A percentile compares a stretch with the other conserved stretches of the same genome.
phyloP scores from a whole-genome alignment of 2,888 invertebrate species.

The Lepidonotus clava region DNA sequence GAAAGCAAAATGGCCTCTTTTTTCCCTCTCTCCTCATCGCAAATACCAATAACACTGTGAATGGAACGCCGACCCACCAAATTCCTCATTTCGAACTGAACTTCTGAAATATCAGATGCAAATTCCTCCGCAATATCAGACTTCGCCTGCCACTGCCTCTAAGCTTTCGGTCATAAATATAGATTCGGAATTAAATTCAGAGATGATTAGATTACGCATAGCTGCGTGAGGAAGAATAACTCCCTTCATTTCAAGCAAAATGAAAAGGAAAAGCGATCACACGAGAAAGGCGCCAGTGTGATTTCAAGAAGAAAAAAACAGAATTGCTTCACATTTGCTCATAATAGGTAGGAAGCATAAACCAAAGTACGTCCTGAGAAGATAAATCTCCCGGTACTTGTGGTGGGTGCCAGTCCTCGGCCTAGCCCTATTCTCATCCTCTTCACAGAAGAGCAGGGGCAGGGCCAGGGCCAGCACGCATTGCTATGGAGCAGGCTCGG shows the following conservation, averaged over 20 bases:
- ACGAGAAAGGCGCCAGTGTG: neutral
- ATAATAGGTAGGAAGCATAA: too few relatives aligned
- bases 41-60: conserved; percentile 21
- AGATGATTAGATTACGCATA: conserved; percentile 5
- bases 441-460: neutral
- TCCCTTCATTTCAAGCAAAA: neutral
- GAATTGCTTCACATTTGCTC: too few relatives aligned
- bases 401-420: neutral
- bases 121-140: neutral
- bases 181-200: conserved; percentile 43
- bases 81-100: neutral
- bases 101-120: conserved; percentile 30
- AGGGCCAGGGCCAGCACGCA: conserved; percentile 5
- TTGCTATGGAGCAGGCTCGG: neutral
- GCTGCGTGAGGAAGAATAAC: neutral
- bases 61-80: neutral
- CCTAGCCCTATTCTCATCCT: neutral
- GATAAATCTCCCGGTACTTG: neutral
- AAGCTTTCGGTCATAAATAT: conserved; percentile 27
- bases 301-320: too few relatives aligned
- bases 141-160: conserved; percentile 2
- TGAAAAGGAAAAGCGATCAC: neutral
- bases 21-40: neutral
- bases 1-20: conserved; percentile 3
- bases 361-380: neutral